Conservation (phyloP, 2,888 invertebrate genomes). For the Chironomus riparius region DNA sequence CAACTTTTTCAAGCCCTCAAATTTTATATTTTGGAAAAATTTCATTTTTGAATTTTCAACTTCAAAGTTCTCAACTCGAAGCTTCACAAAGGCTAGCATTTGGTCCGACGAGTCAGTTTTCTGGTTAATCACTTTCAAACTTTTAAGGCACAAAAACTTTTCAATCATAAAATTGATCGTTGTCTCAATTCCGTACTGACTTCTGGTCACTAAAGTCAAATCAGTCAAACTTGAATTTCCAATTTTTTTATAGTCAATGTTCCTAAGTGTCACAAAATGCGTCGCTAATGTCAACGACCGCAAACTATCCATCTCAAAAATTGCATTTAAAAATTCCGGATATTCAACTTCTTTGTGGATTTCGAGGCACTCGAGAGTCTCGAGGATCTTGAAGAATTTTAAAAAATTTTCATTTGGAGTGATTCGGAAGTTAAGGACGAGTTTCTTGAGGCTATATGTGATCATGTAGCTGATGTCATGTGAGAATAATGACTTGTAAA, state of each 20-base stretch:
- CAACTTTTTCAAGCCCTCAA: not conserved
- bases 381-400: not conserved
- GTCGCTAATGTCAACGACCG: slow-evolving; percentile 1
- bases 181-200: slow-evolving; percentile 18
- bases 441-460: not conserved
- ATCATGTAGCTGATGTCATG: slow-evolving; percentile 2
- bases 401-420: not conserved
- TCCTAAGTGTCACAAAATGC: slow-evolving; percentile 18
- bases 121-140: not conserved
- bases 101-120: slow-evolving; percentile 17
- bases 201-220: not conserved
- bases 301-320: slow-evolving; percentile 12
- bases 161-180: slow-evolving; percentile 7
- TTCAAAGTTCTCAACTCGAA: slow-evolving; percentile 3
- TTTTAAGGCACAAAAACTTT: not conserved
- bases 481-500: slow-evolving; percentile 4
- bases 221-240: not conserved
- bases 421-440: slow-evolving; percentile 4
- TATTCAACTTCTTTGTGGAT: slow-evolving; percentile 17
- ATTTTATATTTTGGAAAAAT: slow-evolving; percentile 20
- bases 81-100: not conserved
- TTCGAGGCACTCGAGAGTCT: not conserved
- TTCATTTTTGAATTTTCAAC: slow-evolving; percentile 20
- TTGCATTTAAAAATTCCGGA: slow-evolving; percentile 13
- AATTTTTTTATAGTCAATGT: slow-evolving; percentile 22